Conservation (phyloP, 2,888 invertebrate genomes). For the Priocnemis perturbator region DNA sequence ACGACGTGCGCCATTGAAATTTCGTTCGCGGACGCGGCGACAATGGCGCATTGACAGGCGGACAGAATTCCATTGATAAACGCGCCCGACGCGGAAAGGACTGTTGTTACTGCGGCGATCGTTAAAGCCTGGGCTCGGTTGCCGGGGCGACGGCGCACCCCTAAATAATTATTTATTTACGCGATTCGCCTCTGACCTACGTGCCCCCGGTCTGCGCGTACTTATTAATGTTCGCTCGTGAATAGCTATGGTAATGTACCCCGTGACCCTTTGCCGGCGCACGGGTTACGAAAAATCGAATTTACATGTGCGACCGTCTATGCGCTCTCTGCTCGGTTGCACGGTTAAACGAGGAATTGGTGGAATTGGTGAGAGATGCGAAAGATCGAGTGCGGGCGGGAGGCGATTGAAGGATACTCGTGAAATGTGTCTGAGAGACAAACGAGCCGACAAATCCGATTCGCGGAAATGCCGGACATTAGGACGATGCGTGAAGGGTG, state of each 20-base stretch:
- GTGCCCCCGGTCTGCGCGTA: no score
- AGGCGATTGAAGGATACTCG: slow-evolving; percentile 19
- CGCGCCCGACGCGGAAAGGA: slow-evolving; percentile 40
- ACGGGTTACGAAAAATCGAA: no score
- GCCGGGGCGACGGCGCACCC: slow-evolving; percentile 63
- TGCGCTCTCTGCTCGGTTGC: no score
- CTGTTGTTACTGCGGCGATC: slow-evolving; percentile 36
- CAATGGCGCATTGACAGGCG: background rate
- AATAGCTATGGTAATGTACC: no score
- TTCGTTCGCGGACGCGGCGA: background rate
- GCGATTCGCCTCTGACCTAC: slow-evolving; percentile 63
- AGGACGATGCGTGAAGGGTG: slow-evolving; percentile 36
- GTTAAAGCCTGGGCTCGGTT: slow-evolving; percentile 55
- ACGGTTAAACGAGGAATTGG: no score
- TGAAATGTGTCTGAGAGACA: slow-evolving; percentile 33
- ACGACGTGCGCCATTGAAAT: background rate
- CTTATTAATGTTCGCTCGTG: no score
- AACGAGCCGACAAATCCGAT: slow-evolving; percentile 69
- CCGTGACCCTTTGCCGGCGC: no score
- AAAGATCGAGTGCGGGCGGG: no score
- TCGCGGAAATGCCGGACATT: slow-evolving; percentile 60
- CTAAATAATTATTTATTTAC: slow-evolving; percentile 71
- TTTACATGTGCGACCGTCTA: no score
- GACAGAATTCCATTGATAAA: slow-evolving; percentile 20
- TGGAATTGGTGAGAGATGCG: no score